Conservation (phyloP, 2,888 invertebrate species). For the Rhabditoides inermis region DNA sequence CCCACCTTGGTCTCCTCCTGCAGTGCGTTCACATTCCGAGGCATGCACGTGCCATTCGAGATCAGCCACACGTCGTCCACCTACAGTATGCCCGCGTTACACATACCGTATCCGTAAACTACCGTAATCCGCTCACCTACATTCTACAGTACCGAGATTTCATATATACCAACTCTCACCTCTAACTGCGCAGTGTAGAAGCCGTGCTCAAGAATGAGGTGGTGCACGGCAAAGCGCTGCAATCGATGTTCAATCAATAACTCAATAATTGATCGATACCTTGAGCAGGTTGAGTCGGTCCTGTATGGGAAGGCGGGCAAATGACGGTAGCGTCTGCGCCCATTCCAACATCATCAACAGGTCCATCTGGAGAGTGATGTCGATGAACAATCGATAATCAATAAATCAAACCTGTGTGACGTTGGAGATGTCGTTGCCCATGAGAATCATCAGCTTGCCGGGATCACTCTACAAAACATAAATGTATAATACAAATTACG, state of each 20-base stretch:
- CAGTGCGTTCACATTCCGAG: slow-evolving; percentile 38
- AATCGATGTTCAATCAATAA: too few relatives aligned
- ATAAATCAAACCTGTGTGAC: too few relatives aligned
- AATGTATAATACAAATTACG: too few relatives aligned
- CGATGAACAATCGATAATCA: slow-evolving; percentile 1
- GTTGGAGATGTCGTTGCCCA: slow-evolving; percentile 33
- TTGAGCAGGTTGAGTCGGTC: slow-evolving; percentile 67
- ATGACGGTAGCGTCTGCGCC: slow-evolving; percentile 93
- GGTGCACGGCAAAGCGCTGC: slow-evolving; percentile 41
- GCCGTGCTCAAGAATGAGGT: slow-evolving; percentile 45
- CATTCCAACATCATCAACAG: slow-evolving; percentile 88
- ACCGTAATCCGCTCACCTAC: too few relatives aligned
- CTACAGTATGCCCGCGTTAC: too few relatives aligned
- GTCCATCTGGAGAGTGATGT: slow-evolving; percentile 54
- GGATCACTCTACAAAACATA: too few relatives aligned
- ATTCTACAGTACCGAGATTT: too few relatives aligned
- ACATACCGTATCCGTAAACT: too few relatives aligned
- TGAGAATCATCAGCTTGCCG: slow-evolving; percentile 34
- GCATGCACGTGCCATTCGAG: slow-evolving; percentile 48
- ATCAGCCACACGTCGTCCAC: slow-evolving; percentile 48
- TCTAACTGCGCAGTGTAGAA: slow-evolving; percentile 51
- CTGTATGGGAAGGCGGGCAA: slow-evolving; percentile 76
- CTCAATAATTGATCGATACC: slow-evolving; percentile 5
- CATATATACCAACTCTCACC: too few relatives aligned
- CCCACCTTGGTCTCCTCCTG: too few relatives aligned